Evolutionary conservation across 2,888 invertebrate genomes (phyloP), one percentile per base, ranked within the genome.

Genomic region (Pediacus dermestoides): DNA sequence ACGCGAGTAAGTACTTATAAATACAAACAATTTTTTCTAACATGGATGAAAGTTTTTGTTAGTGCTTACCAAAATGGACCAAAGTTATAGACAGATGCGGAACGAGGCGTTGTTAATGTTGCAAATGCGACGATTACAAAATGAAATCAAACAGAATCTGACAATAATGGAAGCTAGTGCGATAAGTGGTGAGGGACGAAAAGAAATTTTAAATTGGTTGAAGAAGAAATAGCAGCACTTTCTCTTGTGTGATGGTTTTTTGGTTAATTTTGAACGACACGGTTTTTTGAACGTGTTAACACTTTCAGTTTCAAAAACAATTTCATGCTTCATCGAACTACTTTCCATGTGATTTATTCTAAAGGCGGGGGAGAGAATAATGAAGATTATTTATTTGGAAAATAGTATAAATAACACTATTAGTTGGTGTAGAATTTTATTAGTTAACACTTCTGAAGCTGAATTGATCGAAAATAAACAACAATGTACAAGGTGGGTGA

Each of bases 101-200:
- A 89, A 89, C 62, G 88, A 90, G 61, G 87, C 88, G 0, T 67
- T 89, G 14, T 71, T 89, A 1, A 89, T 89, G 85, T 70, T 90
- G 46, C 87, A 89, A 65, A 78, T 83, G 67, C 74, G 75, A 4
- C 76, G 85, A 27, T 70, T 89, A 12, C 75, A 81, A 51, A 74
- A 74, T 14, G 85, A 89, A 69, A 76, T 85, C 7, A 70, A 70
- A 1, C 85, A 83, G 56, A 74, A 78, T 13, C 77, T 87, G 1
- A 75, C 73, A 1, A 74, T 88, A 22, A 70, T 85, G 2, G 88
- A 89, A 70, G 81, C 83, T 0, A 85, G 88, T 37, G 84, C 86
- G 0, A 77, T 87, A 25, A 78, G 75, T 7, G 84, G 81, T 1
- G 77, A 77, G 42, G 89, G 89, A 1, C 69, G 84, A 2, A 79